A percentile compares a stretch with the other conserved stretches of the same genome.
These are phyloP conservation scores for Rallus limicola DNA, from an alignment of 2,113 vertebrate genomes.

Conservation along the genomic window DNA sequence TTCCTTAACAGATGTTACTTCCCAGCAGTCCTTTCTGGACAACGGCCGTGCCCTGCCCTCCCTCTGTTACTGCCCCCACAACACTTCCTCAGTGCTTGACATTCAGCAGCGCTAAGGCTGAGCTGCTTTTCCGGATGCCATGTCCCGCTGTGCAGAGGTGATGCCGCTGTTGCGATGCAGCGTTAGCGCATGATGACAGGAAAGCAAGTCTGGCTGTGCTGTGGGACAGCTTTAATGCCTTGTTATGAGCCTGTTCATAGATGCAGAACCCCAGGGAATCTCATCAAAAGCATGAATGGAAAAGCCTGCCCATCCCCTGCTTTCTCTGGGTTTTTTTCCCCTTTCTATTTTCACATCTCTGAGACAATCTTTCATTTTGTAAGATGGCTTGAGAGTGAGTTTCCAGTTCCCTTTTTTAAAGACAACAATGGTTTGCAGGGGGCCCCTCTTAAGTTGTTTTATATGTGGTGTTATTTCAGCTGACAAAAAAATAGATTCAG, in stretches of 20 bases:
- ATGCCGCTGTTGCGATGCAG: neutral
- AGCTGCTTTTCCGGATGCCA: neutral
- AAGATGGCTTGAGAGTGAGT: neutral
- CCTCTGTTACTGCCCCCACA: neutral
- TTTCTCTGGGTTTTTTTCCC: neutral
- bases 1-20: neutral
- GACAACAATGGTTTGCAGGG: neutral
- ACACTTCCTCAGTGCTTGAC: neutral
- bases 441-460: neutral
- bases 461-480: neutral
- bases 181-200: neutral
- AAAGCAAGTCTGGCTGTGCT: slow-evolving; percentile 5
- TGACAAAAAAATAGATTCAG: neutral
- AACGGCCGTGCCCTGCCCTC: neutral
- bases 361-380: slow-evolving; percentile 19
- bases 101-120: neutral
- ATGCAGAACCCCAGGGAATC: slow-evolving; percentile 36
- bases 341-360: neutral
- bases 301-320: neutral
- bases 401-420: slow-evolving; percentile 21
- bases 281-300: slow-evolving; percentile 21
- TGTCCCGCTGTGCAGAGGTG: neutral
- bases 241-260: slow-evolving; percentile 20
- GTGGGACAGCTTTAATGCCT: slow-evolving; percentile 15
- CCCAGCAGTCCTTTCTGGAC: neutral